Percentiles rank a stretch among this genome's conserved stretches.
phyloP scores from a whole-genome alignment of 2,888 invertebrate genomes.

The Erebia epiphron region DNA sequence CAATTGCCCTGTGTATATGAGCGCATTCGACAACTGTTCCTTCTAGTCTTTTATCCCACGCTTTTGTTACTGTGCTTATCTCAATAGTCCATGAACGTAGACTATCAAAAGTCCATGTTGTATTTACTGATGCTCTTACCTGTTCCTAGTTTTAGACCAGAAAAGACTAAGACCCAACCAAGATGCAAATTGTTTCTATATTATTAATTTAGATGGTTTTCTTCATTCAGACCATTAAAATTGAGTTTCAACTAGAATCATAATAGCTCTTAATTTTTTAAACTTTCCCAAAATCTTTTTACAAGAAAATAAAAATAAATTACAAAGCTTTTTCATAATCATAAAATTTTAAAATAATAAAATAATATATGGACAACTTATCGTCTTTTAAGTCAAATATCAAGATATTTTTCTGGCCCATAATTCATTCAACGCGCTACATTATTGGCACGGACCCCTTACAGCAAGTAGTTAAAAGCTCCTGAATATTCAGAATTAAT shows the following conservation, averaged over 20 bases:
- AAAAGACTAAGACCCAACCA: neutral
- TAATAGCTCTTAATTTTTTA: too few relatives aligned
- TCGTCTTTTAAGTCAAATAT: too few relatives aligned
- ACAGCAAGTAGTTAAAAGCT: too few relatives aligned
- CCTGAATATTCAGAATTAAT: too few relatives aligned
- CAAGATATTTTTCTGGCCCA: too few relatives aligned
- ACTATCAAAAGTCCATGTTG: neutral
- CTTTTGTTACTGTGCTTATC: conserved; percentile 17
- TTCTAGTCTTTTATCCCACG: conserved; percentile 15
- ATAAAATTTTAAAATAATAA: too few relatives aligned
- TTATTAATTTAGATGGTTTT: neutral
- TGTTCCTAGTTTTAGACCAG: neutral
- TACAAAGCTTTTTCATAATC: too few relatives aligned
- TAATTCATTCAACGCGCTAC: too few relatives aligned
- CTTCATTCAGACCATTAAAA: neutral
- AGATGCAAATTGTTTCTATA: neutral
- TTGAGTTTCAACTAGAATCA: neutral
- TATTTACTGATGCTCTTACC: neutral
- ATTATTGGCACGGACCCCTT: too few relatives aligned
- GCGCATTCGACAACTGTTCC: conserved; percentile 21
- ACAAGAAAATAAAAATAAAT: too few relatives aligned
- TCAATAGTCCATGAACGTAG: neutral
- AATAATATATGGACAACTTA: too few relatives aligned
- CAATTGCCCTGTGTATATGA: conserved; percentile 19
- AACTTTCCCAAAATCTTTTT: too few relatives aligned